Evolutionary conservation across 92 coral and sea anemone species (phyloP).

Genomic region (Pocillopora grandis): DNA sequence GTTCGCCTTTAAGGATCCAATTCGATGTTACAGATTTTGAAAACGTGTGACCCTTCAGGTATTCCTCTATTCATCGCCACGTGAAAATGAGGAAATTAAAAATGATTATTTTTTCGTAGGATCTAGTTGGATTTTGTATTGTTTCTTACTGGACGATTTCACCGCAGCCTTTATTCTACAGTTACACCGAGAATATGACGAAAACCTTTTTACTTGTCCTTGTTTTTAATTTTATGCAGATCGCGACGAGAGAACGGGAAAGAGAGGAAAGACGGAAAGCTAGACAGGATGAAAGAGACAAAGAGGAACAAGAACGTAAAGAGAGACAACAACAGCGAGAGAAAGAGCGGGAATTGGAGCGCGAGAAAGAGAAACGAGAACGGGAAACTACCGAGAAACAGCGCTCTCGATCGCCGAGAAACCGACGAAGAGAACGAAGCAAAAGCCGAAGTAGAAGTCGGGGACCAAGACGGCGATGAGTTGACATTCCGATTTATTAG

Average conservation of each 20-base stretch:
- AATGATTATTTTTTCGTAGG: neutral
- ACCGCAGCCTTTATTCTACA: neutral
- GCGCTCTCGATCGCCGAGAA: slow-evolving; percentile 68
- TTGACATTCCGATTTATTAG: neutral
- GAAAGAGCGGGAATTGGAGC: slow-evolving; percentile 51
- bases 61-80: neutral
- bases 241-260: slow-evolving; percentile 66
- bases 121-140: neutral
- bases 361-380: slow-evolving; percentile 59
- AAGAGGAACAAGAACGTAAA: slow-evolving; percentile 62
- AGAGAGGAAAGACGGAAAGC: slow-evolving; percentile 79
- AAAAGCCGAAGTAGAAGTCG: slow-evolving; percentile 56
- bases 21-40: too few species aligned
- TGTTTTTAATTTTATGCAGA: slow-evolving; percentile 25
- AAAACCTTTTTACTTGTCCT: neutral
- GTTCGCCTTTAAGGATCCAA: too few species aligned
- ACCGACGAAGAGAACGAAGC: slow-evolving; percentile 32
- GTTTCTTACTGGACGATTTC: neutral
- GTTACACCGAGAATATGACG: neutral
- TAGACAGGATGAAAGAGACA: slow-evolving; percentile 64
- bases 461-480: slow-evolving; percentile 55
- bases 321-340: slow-evolving; percentile 65
- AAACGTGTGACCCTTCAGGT: too few species aligned
- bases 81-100: neutral
- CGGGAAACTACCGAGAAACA: slow-evolving; percentile 53